phyloP scores from a whole-genome alignment of 2,888 invertebrate species.

The Orthosia gracilis region DNA sequence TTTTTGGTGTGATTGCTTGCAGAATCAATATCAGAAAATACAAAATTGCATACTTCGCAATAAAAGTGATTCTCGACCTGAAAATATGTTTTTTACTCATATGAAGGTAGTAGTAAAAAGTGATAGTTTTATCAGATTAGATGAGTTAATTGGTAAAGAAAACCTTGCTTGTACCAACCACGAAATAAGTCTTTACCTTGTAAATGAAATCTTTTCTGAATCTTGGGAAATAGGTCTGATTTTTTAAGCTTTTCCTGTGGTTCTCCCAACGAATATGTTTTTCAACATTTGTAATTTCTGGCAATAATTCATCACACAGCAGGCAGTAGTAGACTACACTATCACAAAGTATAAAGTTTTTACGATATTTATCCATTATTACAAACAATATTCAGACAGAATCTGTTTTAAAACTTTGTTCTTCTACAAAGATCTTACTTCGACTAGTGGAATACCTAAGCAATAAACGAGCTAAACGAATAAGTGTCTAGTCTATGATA shows the following conservation, averaged over 20 bases:
- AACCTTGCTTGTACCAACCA: not conserved
- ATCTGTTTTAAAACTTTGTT: no score
- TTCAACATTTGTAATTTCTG: constrained; percentile 68
- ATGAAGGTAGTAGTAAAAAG: no score
- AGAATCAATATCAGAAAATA: constrained; percentile 54
- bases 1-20: constrained; percentile 70
- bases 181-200: constrained; percentile 70
- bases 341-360: constrained; percentile 80
- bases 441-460: no score
- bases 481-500: no score
- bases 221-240: constrained; percentile 67
- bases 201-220: constrained; percentile 76
- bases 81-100: not conserved
- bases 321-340: constrained; percentile 78
- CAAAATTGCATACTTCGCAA: constrained; percentile 78
- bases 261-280: constrained; percentile 80
- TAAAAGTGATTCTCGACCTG: constrained; percentile 76
- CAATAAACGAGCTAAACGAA: no score
- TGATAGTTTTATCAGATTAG: not conserved
- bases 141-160: not conserved
- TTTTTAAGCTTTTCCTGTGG: constrained; percentile 75
- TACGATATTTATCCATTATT: constrained; percentile 74
- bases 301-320: constrained; percentile 77
- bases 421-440: no score
- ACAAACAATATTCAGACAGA: no score